phyloP scores from a whole-genome alignment of 2,888 invertebrate genomes.

The Philhelius pedissequus region DNA sequence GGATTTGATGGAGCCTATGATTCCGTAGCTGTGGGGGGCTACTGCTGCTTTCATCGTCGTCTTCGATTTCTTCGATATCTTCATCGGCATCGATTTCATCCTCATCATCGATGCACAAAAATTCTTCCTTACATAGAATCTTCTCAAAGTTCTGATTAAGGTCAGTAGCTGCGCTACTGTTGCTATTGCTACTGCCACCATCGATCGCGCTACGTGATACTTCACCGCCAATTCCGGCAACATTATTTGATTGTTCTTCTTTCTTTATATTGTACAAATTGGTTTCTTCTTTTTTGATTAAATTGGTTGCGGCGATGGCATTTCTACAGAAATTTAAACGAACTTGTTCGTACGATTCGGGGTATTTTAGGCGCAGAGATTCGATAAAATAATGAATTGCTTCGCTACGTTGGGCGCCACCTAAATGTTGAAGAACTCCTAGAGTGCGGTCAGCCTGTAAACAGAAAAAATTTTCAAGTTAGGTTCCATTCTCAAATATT shows the following conservation, averaged over 20 bases:
- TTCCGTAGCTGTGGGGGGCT: slow-evolving; percentile 53
- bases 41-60: slow-evolving; percentile 52
- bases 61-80: slow-evolving; percentile 49
- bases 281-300: slow-evolving; percentile 75
- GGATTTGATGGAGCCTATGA: slow-evolving; percentile 52
- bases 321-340: slow-evolving; percentile 73
- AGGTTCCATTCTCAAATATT: background rate
- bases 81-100: slow-evolving; percentile 72
- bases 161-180: slow-evolving; percentile 73
- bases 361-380: slow-evolving; percentile 76
- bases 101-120: slow-evolving; percentile 77
- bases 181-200: slow-evolving; percentile 57
- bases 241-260: slow-evolving; percentile 32
- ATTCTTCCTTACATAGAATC: slow-evolving; percentile 78
- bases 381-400: slow-evolving; percentile 77
- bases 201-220: slow-evolving; percentile 19
- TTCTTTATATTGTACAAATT: slow-evolving; percentile 57
- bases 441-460: slow-evolving; percentile 77
- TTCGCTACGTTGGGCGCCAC: slow-evolving; percentile 76
- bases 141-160: slow-evolving; percentile 79
- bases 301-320: slow-evolving; percentile 69
- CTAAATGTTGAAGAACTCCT: slow-evolving; percentile 76
- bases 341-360: slow-evolving; percentile 76
- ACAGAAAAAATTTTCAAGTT: background rate
- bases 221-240: slow-evolving; percentile 15